Evolutionary conservation across 2,797 vertebrate genomes (phyloP), one percentile per base, ranked within the genome.

Genomic region (Bryconaethiops microstoma): DNA sequence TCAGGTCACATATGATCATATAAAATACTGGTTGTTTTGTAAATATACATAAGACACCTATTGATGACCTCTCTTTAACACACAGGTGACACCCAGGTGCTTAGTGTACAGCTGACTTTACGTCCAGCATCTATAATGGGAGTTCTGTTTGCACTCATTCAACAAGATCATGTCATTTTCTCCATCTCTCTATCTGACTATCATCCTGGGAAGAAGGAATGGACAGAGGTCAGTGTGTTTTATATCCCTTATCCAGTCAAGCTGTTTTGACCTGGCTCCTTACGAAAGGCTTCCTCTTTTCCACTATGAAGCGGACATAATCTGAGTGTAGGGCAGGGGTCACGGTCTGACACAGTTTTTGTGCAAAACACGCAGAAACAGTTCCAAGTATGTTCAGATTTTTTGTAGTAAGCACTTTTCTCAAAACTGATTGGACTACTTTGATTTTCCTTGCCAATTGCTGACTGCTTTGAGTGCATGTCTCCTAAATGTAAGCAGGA

Each of bases 151-250:
- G 96, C 96, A 2, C 92, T 99, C 0, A 93, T 98, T 78, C 92
- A 92, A 4, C 92, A 95, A 81, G 92, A 96, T 90, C 88, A 88
- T 0, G 95, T 99, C 48, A 94, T 95, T 50, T 90, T 99, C 16
- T 97, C 98, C 0, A 85, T 99, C 0, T 92, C 96, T 77, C 91
- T 99, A 72, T 92, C 97, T 0, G 94, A 98, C 90, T 96, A 97
- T 87, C 94, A 98, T 88, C 95, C 96, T 2, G 92, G 89, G 55
- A 95, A 93, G 14, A 94, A 95, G 52, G 87, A 96, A 78, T 97
- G 96, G 91, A 90, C 92, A 84, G 95, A 98, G 93, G 98, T 99
- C 92, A 92, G 93, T 82, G 5, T 59, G 63, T 4, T 10, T 14
- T 23, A 29, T 23, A 29, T 65, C 39, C 59, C 40, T n/a, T 42